Conservation (phyloP, 1,140 invertebrate species). For the Colletes gigas region DNA sequence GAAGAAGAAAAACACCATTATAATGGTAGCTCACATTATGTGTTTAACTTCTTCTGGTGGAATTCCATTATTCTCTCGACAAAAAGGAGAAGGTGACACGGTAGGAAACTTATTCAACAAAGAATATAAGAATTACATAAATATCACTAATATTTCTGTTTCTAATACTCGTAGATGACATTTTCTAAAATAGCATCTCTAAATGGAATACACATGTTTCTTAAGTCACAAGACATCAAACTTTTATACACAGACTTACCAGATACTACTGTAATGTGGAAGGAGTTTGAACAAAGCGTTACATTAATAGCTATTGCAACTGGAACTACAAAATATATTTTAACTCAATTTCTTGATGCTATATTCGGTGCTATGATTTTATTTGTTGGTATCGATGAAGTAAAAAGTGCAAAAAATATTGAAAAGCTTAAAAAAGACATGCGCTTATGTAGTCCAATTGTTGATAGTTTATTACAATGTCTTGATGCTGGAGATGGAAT, state of each 20-base stretch:
- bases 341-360: slow-evolving; percentile 85
- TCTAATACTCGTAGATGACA: slow-evolving; percentile 83
- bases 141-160: background rate
- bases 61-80: slow-evolving; percentile 87
- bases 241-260: slow-evolving; percentile 85
- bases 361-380: slow-evolving; percentile 89
- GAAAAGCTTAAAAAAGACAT: slow-evolving; percentile 91
- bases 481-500: slow-evolving; percentile 84
- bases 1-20: background rate
- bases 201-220: slow-evolving; percentile 92
- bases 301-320: slow-evolving; percentile 86
- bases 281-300: slow-evolving; percentile 86
- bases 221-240: slow-evolving; percentile 86
- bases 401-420: slow-evolving; percentile 87
- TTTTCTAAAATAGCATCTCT: slow-evolving; percentile 90
- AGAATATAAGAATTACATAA: slow-evolving; percentile 10
- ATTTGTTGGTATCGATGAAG: slow-evolving; percentile 88
- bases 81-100: slow-evolving; percentile 85
- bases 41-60: slow-evolving; percentile 87
- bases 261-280: slow-evolving; percentile 88
- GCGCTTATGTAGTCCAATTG: slow-evolving; percentile 86
- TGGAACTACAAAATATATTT: slow-evolving; percentile 83
- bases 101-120: slow-evolving; percentile 76
- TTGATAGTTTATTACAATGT: slow-evolving; percentile 88
- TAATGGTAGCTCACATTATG: slow-evolving; percentile 86